phyloP scores from a whole-genome alignment of 1,140 invertebrate genomes.

The Listronotus bonariensis region DNA sequence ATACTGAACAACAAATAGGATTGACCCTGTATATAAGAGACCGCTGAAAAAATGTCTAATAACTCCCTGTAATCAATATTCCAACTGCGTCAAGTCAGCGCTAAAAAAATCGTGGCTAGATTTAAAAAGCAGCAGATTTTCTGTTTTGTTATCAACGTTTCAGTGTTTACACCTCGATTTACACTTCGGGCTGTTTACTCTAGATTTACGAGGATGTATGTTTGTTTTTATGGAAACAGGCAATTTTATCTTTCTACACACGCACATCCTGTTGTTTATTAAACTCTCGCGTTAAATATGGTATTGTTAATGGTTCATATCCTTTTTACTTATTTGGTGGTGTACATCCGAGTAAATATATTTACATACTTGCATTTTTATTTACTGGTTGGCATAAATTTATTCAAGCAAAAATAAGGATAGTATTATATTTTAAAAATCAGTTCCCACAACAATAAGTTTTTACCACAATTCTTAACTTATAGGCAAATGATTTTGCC shows the following conservation, averaged over 20 bases:
- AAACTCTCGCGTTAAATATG: conserved; percentile 33
- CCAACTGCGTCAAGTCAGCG: neutral
- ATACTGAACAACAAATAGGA: too few relatives aligned
- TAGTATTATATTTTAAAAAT: too few relatives aligned
- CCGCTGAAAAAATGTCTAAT: too few relatives aligned
- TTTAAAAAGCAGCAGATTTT: conserved; percentile 6
- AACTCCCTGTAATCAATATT: too few relatives aligned
- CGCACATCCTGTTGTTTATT: conserved; percentile 38
- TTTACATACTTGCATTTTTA: too few relatives aligned
- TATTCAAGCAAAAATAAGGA: too few relatives aligned
- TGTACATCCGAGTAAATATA: conserved; percentile 1
- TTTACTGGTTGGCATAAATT: too few relatives aligned
- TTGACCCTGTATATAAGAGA: too few relatives aligned
- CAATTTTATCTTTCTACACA: conserved; percentile 39
- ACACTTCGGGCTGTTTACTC: conserved; percentile 29
- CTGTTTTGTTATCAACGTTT: conserved; percentile 7
- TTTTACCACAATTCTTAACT: too few relatives aligned
- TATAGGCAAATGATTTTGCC: too few relatives aligned
- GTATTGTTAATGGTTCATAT: conserved; percentile 37
- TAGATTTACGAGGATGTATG: conserved; percentile 36
- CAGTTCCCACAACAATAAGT: too few relatives aligned
- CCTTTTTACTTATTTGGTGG: conserved; percentile 36
- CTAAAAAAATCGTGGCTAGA: neutral
- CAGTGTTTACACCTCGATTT: conserved; percentile 15
- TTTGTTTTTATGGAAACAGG: conserved; percentile 36